Base-by-base conservation (phyloP, 2,888 invertebrate genomes). In the Lepidonotus clava region DNA sequence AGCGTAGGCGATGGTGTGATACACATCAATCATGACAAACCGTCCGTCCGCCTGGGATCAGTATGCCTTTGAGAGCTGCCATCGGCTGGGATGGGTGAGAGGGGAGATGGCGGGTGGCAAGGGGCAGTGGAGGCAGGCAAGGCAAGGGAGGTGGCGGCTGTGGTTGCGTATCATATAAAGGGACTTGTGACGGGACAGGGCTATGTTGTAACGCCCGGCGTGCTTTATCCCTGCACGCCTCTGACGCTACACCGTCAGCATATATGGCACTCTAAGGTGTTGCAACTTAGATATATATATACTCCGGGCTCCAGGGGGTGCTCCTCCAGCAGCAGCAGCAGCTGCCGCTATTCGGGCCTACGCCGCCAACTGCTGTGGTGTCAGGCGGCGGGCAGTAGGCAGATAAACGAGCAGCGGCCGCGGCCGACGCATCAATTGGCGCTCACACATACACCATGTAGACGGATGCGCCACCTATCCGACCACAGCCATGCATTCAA, bases 21-120 rank as follows among this genome's bases (percentile, higher is more conserved):
- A 71, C 71, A 21, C 71, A 71, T 38, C 71, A 71, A 71, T 71
- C 71, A 71, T 38, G 71, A 38, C 71, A 71, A 71, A 18, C n/a
- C 38, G 38, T 34, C 36, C 38, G 21, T 71, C 71, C 38, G 14
- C n/a, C n/a, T 5, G 34, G 38, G 36, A 71, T 71, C 34, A 71
- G 71, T 38, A 34, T 11, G 71, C 71, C 36, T 5, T 34, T 38
- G 24, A 38, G 38, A 71, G 36, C 34, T 71, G 71, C 8, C 8
- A 8, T 46, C 46, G 46, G 8, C 46, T 8, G 8, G 46, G 46
- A 11, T 8, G 46, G 46, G 8, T 46, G 46, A 46, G 8, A 46
- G 18, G 46, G 46, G 46, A 46, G 8, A 46, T 46, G n/a, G n/a
- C n/a, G n/a, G n/a, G n/a, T n/a, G n/a, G n/a, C n/a, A n/a, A n/a